These are phyloP conservation scores for Anoncus sp. DNA, from an alignment of 2,888 invertebrate genomes.

Conservation along the genomic window DNA sequence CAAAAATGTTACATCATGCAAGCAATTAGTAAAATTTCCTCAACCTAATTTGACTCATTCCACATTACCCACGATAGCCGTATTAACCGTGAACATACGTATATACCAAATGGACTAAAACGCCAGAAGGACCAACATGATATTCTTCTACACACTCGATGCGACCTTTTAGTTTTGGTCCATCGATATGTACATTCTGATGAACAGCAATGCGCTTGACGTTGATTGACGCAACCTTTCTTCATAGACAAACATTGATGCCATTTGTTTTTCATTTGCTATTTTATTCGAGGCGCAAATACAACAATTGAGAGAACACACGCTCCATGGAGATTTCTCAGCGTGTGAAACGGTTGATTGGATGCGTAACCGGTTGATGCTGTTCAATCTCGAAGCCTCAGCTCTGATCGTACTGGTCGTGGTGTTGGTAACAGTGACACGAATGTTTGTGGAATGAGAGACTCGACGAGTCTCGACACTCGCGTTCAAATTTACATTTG, in stretches of 20 bases:
- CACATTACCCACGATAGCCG: no score
- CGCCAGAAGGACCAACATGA: no score
- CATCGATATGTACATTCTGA: no score
- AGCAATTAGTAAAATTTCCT: no score
- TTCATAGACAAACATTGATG: not conserved
- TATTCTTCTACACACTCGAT: no score
- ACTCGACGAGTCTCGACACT: constrained; percentile 28
- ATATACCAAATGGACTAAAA: no score
- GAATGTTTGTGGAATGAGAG: constrained; percentile 26
- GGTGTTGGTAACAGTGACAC: constrained; percentile 7
- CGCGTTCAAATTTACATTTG: constrained; percentile 57
- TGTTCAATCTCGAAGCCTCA: constrained; percentile 14
- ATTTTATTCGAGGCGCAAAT: constrained; percentile 9
- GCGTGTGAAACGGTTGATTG: constrained; percentile 30
- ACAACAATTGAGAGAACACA: not conserved
- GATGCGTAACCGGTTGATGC: constrained; percentile 18
- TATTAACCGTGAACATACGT: no score
- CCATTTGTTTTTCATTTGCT: constrained; percentile 38
- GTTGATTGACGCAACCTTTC: no score
- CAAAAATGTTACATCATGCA: no score
- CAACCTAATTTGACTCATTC: no score
- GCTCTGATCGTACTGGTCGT: constrained; percentile 5
- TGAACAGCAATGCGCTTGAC: no score
- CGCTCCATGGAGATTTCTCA: constrained; percentile 9
- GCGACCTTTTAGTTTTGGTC: no score